These are phyloP conservation scores for Drepana falcataria DNA, from an alignment of 2,888 invertebrate genomes.

Conservation along the genomic window DNA sequence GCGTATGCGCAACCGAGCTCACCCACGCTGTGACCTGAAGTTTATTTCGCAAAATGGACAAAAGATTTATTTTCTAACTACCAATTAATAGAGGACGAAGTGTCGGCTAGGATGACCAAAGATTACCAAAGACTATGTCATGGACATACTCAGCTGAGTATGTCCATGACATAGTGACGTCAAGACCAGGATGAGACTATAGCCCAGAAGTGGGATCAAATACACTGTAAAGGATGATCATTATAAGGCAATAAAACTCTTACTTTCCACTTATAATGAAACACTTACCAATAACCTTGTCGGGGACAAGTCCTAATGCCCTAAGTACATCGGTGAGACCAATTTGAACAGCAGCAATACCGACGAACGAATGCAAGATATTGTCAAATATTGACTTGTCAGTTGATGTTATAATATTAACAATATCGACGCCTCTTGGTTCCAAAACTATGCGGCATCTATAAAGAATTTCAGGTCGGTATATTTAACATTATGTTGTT, in stretches of 20 bases:
- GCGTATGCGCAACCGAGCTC: slow-evolving; percentile 97
- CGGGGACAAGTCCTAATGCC: slow-evolving; percentile 80
- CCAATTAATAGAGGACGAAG: too few species aligned
- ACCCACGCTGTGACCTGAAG: slow-evolving; percentile 92
- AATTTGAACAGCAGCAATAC: slow-evolving; percentile 85
- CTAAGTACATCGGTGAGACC: slow-evolving; percentile 61
- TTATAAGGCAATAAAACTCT: too few species aligned
- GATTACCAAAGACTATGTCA: too few species aligned
- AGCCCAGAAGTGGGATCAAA: too few species aligned
- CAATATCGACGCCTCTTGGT: slow-evolving; percentile 82
- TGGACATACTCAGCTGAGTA: too few species aligned
- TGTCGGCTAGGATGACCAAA: too few species aligned
- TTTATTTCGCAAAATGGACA: background rate
- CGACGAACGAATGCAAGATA: slow-evolving; percentile 85
- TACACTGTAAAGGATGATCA: too few species aligned
- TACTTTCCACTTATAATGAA: too few species aligned
- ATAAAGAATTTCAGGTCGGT: background rate
- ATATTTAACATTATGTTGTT: too few species aligned
- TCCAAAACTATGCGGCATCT: slow-evolving; percentile 77
- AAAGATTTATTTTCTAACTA: too few species aligned
- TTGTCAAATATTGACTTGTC: slow-evolving; percentile 77
- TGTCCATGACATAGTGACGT: too few species aligned
- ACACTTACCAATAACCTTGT: slow-evolving; percentile 85
- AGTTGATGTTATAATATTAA: slow-evolving; percentile 81
- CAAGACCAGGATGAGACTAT: too few species aligned